Evolutionary conservation across 2,797 vertebrate species (phyloP).

Genomic region (Gouania willdenowi): DNA sequence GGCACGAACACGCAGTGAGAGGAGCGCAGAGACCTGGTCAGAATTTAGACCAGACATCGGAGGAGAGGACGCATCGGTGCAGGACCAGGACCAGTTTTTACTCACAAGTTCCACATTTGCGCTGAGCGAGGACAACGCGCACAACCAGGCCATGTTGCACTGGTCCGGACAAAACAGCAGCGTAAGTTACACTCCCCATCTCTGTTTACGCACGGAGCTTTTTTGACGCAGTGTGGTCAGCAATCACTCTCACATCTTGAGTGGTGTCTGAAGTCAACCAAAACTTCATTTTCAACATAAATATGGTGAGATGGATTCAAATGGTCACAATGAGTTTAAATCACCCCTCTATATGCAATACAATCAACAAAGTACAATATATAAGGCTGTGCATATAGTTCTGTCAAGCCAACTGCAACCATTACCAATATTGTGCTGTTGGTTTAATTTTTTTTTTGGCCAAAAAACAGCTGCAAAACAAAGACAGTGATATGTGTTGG

Average conservation of each 20-base stretch:
- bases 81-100: constrained; percentile 78
- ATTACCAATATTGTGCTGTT: too few species aligned
- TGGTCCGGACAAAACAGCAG: constrained; percentile 93
- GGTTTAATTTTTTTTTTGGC: too few species aligned
- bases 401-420: too few species aligned
- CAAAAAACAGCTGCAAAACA: too few species aligned
- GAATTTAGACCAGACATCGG: constrained; percentile 39
- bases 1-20: constrained; percentile 39
- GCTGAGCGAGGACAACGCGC: constrained; percentile 85
- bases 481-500: too few species aligned
- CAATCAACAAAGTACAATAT: too few species aligned
- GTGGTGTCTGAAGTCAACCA: not conserved
- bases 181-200: constrained; percentile 72
- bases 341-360: too few species aligned
- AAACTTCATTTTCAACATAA: constrained; percentile 3
- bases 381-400: too few species aligned
- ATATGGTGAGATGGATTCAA: constrained; percentile 6
- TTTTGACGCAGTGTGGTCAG: constrained; percentile 61
- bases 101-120: constrained; percentile 85
- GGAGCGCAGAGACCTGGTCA: constrained; percentile 64
- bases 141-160: constrained; percentile 93
- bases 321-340: too few species aligned
- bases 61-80: constrained; percentile 63
- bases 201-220: constrained; percentile 44
- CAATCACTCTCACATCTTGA: not conserved